Evolutionary conservation across 2,888 invertebrate genomes (phyloP).

Genomic region (Escarpia spicata): DNA sequence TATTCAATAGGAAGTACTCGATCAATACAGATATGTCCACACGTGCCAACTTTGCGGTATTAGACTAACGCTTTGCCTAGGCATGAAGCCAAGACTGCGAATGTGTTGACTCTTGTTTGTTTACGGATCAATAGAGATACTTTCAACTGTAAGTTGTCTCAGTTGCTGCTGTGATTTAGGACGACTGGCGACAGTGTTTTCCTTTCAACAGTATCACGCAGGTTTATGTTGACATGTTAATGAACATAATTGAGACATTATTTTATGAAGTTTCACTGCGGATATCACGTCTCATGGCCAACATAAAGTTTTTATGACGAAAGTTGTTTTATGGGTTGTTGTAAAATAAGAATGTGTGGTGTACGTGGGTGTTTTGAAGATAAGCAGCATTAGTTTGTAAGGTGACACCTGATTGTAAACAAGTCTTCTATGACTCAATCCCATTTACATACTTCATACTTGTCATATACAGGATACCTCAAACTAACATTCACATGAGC

Average conservation of each 20-base stretch:
- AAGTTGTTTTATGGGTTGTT: background rate
- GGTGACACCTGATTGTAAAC: background rate
- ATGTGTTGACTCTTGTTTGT: background rate
- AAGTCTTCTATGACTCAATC: background rate
- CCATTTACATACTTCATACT: background rate
- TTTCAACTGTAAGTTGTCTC: background rate
- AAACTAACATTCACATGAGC: too few relatives aligned
- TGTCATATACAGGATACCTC: background rate
- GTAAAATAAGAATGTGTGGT: background rate
- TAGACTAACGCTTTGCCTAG: background rate
- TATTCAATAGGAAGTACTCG: background rate
- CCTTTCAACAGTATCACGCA: background rate
- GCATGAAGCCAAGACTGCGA: background rate
- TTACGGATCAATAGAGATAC: background rate
- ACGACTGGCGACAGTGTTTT: background rate
- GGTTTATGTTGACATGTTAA: background rate
- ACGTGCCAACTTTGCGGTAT: background rate
- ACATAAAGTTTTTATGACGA: background rate
- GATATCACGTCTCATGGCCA: too few relatives aligned
- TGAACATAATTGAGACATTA: constrained; percentile 1
- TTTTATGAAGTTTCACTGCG: background rate
- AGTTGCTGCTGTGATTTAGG: background rate
- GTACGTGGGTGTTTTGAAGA: background rate
- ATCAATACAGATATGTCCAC: background rate
- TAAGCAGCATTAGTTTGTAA: background rate